phyloP scores from a whole-genome alignment of 2,888 invertebrate species.

The Cosmorhoe ocellata region DNA sequence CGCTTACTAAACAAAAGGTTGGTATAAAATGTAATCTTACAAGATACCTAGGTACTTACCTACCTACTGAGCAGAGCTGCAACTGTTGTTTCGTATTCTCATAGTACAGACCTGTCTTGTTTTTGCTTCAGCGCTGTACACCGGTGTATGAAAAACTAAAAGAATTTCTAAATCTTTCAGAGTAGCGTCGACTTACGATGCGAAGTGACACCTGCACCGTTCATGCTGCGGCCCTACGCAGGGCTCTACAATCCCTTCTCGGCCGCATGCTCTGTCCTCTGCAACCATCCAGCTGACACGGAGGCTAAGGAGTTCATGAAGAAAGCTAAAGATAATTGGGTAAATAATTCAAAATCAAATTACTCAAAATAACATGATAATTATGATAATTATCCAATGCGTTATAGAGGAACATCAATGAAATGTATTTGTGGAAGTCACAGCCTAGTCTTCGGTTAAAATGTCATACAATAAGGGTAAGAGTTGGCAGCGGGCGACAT shows the following conservation, averaged over 20 bases:
- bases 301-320: slow-evolving; percentile 88
- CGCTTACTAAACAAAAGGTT: slow-evolving; percentile 57
- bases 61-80: no score
- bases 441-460: no score
- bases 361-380: no score
- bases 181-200: slow-evolving; percentile 76
- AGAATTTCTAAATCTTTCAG: slow-evolving; percentile 34
- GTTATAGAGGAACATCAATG: no score
- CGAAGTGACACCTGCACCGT: slow-evolving; percentile 87
- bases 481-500: no score
- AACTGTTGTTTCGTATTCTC: no score
- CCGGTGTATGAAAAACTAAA: no score
- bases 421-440: no score
- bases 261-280: slow-evolving; percentile 90
- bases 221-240: slow-evolving; percentile 89
- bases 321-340: slow-evolving; percentile 87
- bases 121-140: no score
- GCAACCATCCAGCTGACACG: slow-evolving; percentile 91
- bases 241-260: slow-evolving; percentile 92
- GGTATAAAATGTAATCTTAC: slow-evolving; percentile 32
- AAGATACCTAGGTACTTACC: not conserved
- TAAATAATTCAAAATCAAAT: slow-evolving; percentile 42
- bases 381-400: no score
- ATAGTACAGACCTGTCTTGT: no score
- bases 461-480: no score